Percentiles rank a stretch among this genome's conserved stretches.
Evolutionary conservation across 2,888 invertebrate genomes (phyloP).

Genomic region (Agrilus mali): DNA sequence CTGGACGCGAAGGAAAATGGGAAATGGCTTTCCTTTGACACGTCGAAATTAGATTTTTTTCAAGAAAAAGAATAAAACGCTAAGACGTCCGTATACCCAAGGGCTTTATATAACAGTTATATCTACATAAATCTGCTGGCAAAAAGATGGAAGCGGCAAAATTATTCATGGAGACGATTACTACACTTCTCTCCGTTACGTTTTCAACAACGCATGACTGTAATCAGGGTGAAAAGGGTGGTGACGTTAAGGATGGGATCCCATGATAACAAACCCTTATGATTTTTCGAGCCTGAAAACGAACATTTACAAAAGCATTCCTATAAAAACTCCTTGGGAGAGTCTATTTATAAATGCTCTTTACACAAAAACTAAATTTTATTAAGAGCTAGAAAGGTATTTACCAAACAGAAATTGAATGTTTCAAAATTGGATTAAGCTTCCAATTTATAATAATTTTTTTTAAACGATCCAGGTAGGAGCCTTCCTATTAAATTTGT

Average conservation of each 20-base stretch:
- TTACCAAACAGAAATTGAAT: too few relatives aligned
- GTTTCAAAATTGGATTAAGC: too few relatives aligned
- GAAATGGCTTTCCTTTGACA: conserved; percentile 39
- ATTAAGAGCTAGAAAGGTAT: too few relatives aligned
- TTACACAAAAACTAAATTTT: too few relatives aligned
- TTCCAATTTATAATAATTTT: too few relatives aligned
- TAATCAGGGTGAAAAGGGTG: neutral
- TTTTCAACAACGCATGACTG: neutral
- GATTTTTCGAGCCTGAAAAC: too few relatives aligned
- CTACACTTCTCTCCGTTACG: neutral
- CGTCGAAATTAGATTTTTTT: conserved; percentile 38
- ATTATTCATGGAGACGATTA: conserved; percentile 1
- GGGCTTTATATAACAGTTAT: conserved; percentile 27
- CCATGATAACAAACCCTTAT: neutral
- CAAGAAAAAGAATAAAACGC: conserved; percentile 31
- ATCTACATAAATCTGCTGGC: conserved; percentile 27
- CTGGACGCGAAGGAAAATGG: conserved; percentile 30
- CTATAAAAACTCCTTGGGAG: too few relatives aligned
- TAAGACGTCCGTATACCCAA: conserved; percentile 29
- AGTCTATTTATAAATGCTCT: too few relatives aligned
- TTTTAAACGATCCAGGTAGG: too few relatives aligned
- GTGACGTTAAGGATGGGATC: neutral
- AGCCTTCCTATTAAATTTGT: too few relatives aligned
- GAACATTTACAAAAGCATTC: too few relatives aligned
- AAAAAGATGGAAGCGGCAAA: conserved; percentile 20